Base-by-base conservation (phyloP, 2,797 vertebrate genomes). In the Sylvilagus floridanus region DNA sequence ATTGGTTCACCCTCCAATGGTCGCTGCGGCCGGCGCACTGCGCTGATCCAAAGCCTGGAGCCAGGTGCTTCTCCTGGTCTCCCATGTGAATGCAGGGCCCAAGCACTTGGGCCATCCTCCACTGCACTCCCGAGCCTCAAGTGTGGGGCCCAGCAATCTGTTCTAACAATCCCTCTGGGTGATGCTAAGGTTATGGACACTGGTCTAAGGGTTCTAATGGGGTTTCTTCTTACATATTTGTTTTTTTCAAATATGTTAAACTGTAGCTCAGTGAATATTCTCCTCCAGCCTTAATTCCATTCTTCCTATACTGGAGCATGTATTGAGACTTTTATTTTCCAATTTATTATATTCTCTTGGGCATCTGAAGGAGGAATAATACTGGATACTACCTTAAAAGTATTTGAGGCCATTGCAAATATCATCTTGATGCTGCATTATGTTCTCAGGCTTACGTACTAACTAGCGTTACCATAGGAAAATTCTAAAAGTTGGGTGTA, bases 101-200 rank as follows among this genome's bases (percentile, higher is more conserved):
- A 35, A 35, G 35, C 35, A 35, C 35, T 35, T 35, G 35, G 35
- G 35, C 35, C 35, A 35, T 35, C 35, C 35, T 35, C 35, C 35
- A 35, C 35, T 35, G 35, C 35, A 35, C 35, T 35, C 35, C 35
- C 35, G 35, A 4, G 35, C 35, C 5, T 14, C 37, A 11, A 35
- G 9, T 6, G 13, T 26, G 6, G 5, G 30, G 12, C 0, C 7
- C 14, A 62, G n/a, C 0, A 11, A 24, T 32, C 16, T n/a, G 1
- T 62, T 81, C 11, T 35, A 37, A 63, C 7, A 26, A 21, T 8
- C 47, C 4, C 19, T 37, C 19, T 28, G 60, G 14, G 30, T 28
- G 21, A 47, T 32, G 21, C 24, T 90, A 2, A 37, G 26, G 22
- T 54, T 30, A 37, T 9, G 47, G 54, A 68, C 0, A 52, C 6